Evolutionary conservation across 2,113 vertebrate species (phyloP).

Genomic region (Alouatta palliata): DNA sequence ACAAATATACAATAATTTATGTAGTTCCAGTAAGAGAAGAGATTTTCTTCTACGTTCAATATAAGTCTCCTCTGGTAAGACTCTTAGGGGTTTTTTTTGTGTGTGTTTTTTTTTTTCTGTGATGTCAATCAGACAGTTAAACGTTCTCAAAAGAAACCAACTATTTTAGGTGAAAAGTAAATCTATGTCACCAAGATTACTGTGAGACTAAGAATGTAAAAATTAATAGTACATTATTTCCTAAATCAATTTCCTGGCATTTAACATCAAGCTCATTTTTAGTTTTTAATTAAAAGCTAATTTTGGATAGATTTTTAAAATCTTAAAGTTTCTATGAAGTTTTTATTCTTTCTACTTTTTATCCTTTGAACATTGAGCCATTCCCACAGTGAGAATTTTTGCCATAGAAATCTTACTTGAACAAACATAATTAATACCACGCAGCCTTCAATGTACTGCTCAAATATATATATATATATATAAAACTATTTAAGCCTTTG

Average conservation of each 20-base stretch:
- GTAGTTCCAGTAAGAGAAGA: background rate
- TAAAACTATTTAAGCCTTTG: background rate
- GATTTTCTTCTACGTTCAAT: background rate
- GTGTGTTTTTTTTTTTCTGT: too few relatives aligned
- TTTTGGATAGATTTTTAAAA: background rate
- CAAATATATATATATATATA: background rate
- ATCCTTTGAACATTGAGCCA: background rate
- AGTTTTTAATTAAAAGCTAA: background rate
- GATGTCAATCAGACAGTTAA: background rate
- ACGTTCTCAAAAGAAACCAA: background rate
- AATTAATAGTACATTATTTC: background rate
- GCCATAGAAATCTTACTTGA: background rate
- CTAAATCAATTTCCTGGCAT: background rate
- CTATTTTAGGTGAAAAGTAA: background rate
- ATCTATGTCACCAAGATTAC: background rate
- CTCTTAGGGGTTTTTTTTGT: background rate
- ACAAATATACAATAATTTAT: background rate
- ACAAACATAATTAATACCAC: background rate
- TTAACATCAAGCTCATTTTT: background rate
- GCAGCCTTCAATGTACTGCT: background rate
- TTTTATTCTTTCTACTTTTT: background rate
- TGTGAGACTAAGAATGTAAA: background rate
- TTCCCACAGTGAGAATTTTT: background rate
- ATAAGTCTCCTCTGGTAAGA: background rate
- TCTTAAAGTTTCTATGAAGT: background rate